Evolutionary conservation across 1,140 invertebrate genomes (phyloP).

Genomic region (Pseudomyrmex concolor): DNA sequence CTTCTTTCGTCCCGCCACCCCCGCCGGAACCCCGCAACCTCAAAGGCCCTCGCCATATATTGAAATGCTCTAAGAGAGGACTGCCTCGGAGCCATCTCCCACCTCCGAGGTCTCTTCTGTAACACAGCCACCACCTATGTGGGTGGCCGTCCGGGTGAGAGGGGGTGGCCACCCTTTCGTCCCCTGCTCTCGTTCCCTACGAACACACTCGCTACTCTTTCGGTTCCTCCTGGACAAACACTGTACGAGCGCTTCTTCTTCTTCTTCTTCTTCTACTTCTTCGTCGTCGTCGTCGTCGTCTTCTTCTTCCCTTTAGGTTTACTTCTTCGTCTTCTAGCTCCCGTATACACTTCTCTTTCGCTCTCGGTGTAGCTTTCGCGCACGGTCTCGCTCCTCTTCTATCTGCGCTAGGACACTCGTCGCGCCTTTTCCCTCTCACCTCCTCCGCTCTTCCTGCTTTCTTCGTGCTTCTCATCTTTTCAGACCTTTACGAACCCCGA

Average conservation of each 20-base stretch:
- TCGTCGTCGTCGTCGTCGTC: conserved; percentile 11
- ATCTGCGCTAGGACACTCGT: conserved; percentile 65
- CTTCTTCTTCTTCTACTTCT: neutral
- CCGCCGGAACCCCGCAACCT: conserved; percentile 78
- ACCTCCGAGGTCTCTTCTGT: conserved; percentile 40
- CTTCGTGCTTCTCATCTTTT: conserved; percentile 51
- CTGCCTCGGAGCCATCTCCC: conserved; percentile 70
- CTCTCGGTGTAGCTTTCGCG: conserved; percentile 58
- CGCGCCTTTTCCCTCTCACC: conserved; percentile 13
- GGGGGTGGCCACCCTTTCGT: conserved; percentile 68
- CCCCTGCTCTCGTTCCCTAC: conserved; percentile 41
- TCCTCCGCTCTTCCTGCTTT: conserved; percentile 2
- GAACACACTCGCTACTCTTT: conserved; percentile 70
- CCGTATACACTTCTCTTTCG: conserved; percentile 28
- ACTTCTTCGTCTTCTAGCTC: conserved; percentile 3
- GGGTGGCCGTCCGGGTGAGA: conserved; percentile 61
- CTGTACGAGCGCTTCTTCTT: conserved; percentile 62
- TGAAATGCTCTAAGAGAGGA: conserved; percentile 84
- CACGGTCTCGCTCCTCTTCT: conserved; percentile 24
- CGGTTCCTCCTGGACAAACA: conserved; percentile 79
- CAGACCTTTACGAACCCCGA: conserved; percentile 47
- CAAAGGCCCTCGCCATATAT: conserved; percentile 84
- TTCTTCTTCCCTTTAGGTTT: conserved; percentile 13
- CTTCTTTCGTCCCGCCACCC: conserved; percentile 71
- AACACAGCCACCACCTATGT: conserved; percentile 77